These are phyloP conservation scores for Tringa solitaria DNA, from an alignment of 2,113 vertebrate species.

Conservation along the genomic window DNA sequence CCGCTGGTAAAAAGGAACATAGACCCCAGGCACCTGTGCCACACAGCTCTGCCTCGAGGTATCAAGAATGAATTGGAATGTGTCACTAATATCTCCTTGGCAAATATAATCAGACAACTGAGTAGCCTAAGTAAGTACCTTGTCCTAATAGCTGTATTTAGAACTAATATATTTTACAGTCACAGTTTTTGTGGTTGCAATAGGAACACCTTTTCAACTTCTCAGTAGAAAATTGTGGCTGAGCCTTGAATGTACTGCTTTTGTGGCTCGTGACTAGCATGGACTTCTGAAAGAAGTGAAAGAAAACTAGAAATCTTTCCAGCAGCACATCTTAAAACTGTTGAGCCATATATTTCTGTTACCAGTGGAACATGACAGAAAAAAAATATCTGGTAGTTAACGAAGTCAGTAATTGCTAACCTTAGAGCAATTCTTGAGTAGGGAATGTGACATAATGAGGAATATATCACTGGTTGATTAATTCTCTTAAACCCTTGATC, in stretches of 20 bases:
- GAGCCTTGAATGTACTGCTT: neutral
- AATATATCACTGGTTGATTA: neutral
- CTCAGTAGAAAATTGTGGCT: neutral
- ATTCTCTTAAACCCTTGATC: neutral
- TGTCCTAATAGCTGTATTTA: neutral
- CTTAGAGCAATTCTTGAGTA: neutral
- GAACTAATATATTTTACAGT: neutral
- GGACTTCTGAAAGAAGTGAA: neutral
- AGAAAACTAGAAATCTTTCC: neutral
- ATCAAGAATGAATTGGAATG: slow-evolving; percentile 99
- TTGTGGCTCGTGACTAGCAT: neutral
- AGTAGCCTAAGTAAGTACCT: slow-evolving; percentile 95
- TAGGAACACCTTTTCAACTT: neutral
- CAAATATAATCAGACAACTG: slow-evolving; percentile 97
- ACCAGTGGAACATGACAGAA: neutral
- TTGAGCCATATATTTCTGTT: neutral
- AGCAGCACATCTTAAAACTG: neutral
- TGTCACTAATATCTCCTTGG: slow-evolving; percentile 97
- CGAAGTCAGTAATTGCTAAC: neutral
- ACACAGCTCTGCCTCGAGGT: slow-evolving; percentile 90
- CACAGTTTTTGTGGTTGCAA: neutral
- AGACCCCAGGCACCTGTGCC: slow-evolving; percentile 97
- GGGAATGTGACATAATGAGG: neutral
- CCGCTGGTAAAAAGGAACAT: slow-evolving; percentile 98
- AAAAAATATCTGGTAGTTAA: neutral